Percentiles rank a stretch among this genome's conserved stretches.
These are phyloP conservation scores for Epinotia brunnichana DNA, from an alignment of 2,888 invertebrate genomes.

Conservation along the genomic window DNA sequence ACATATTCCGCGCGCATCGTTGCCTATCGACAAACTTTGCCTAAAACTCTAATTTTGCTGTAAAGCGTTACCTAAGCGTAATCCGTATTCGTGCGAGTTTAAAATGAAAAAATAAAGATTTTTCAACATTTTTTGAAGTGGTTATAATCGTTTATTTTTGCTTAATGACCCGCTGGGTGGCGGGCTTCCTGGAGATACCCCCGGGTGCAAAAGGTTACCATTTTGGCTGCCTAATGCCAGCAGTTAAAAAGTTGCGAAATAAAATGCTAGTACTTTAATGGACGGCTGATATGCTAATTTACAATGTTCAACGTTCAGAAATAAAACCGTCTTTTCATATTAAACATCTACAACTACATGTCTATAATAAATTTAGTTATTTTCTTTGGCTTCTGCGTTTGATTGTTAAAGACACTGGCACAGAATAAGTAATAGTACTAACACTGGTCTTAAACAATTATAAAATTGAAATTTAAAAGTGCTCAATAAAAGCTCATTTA, in stretches of 20 bases:
- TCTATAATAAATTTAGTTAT: neutral
- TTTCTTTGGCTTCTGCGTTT: no score
- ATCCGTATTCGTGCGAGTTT: conserved; percentile 41
- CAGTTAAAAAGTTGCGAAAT: conserved; percentile 61
- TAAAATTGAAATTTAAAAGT: conserved; percentile 13
- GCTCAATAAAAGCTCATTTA: conserved; percentile 23
- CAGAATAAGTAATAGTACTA: no score
- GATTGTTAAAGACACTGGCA: no score
- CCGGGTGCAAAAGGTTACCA: conserved; percentile 64
- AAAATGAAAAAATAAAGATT: conserved; percentile 53
- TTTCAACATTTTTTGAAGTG: conserved; percentile 60
- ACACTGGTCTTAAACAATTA: no score
- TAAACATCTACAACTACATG: neutral
- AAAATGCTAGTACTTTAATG: conserved; percentile 52
- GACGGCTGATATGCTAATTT: conserved; percentile 44
- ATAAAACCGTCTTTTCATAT: conserved; percentile 3
- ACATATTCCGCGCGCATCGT: conserved; percentile 31
- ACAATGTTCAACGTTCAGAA: conserved; percentile 14
- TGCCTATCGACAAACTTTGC: conserved; percentile 32
- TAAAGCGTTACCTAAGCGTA: conserved; percentile 34
- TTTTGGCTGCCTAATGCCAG: conserved; percentile 60
- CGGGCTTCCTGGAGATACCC: conserved; percentile 65
- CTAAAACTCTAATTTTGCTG: conserved; percentile 31
- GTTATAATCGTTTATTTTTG: conserved; percentile 69
- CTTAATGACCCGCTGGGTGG: conserved; percentile 64